Evolutionary conservation across 2,113 vertebrate species (phyloP), one percentile per base, ranked within the genome.

Genomic region (Siniperca knerii): DNA sequence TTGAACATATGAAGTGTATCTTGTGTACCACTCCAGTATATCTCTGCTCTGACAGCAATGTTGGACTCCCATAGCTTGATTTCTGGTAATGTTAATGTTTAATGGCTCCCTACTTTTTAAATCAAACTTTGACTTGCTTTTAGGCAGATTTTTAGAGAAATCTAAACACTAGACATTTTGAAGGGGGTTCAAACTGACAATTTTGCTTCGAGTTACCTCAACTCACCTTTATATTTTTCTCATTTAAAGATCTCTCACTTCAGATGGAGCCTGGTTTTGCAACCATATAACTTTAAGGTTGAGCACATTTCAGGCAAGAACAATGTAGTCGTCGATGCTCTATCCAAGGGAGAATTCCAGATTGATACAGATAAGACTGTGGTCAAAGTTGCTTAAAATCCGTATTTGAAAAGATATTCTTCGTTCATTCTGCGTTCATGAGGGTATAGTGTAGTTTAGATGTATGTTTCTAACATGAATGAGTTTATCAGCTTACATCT

Each of bases 391-490:
- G 25, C 2, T 16, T 29, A 60, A 60, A 60, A 58, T 25, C 10
- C n/a, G 2, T 55, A 54, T 23, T 9, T 54, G 20, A 21, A 6
- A 55, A 55, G 21, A 25, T 60, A 57, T 48, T 15, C 48, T 16
- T 4, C 15, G 33, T n/a, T 37, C 18, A 37, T 23, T 25, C 48
- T 60, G 4, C 1, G 9, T 50, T 66, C 18, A 23, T 78, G 25
- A 65, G 4, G 71, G 29, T n/a, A 8, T 21, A 50, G 16, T 10
- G 16, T 29, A n/a, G 25, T 46, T n/a, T 20, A 75, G 10, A 25
- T 54, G 52, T n/a, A 13, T 23, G 21, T 44, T 29, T 74, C 21
- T 75, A 15, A 54, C 75, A 84, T 4, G 44, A 46, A 68, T 74
- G 9, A 25, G 2, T 11, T 46, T 20, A 40, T 46, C 64, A 48